These are phyloP conservation scores for Cataglyphis altisquamis DNA, from an alignment of 2,888 invertebrate genomes.

Conservation along the genomic window DNA sequence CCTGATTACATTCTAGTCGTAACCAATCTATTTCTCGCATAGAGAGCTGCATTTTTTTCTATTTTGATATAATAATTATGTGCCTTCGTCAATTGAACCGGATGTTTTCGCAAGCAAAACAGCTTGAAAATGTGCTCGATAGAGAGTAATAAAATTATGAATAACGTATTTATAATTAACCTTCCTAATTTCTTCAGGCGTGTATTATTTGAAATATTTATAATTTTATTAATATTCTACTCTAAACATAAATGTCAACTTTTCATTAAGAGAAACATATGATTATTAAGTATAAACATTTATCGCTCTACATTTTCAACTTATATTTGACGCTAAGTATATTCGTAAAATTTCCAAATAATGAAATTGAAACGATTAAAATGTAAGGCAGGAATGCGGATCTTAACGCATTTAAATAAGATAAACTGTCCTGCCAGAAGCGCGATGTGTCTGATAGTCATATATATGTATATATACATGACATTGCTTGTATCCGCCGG, in stretches of 20 bases:
- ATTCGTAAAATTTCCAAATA: not conserved
- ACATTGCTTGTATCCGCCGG: constrained; percentile 8
- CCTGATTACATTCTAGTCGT: not conserved
- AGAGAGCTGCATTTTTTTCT: constrained; percentile 22
- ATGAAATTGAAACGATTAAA: constrained; percentile 27
- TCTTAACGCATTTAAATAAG: constrained; percentile 27
- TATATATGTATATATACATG: constrained; percentile 35
- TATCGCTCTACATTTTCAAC: constrained; percentile 1
- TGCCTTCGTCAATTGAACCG: not conserved
- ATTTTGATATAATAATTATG: not conserved
- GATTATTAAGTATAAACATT: not conserved
- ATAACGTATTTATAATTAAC: not conserved
- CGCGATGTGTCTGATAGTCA: constrained; percentile 12
- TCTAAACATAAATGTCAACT: not conserved
- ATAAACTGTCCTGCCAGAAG: constrained; percentile 40
- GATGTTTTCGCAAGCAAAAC: constrained; percentile 4
- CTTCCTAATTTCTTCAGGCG: not conserved
- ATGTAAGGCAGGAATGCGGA: not conserved
- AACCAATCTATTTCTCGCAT: constrained; percentile 9
- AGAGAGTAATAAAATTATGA: not conserved
- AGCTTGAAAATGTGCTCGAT: not conserved
- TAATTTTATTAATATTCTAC: not conserved
- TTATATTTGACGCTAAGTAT: not conserved
- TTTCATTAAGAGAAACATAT: not conserved
- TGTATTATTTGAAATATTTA: not conserved